Evolutionary conservation across 2,113 vertebrate genomes (phyloP).

Genomic region (Hypanus sabinus): DNA sequence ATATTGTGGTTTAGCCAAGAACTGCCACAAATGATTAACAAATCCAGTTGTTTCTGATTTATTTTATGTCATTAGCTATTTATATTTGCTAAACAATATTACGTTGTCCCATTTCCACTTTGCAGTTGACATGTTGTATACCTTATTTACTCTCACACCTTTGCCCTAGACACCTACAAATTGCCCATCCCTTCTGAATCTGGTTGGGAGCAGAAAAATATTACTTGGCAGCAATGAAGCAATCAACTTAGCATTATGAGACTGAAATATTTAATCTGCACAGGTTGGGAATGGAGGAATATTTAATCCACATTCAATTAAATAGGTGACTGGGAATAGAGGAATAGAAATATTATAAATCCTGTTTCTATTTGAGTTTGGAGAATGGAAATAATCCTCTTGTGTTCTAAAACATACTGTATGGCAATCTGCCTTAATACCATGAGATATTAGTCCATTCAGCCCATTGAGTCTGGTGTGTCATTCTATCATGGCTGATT

Average conservation of each 20-base stretch:
- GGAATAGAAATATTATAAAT: background rate
- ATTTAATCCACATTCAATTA: too few species aligned
- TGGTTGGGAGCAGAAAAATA: background rate
- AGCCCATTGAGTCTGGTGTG: too few species aligned
- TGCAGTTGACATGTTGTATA: background rate
- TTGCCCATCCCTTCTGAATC: background rate
- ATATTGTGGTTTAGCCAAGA: background rate
- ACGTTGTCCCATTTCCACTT: background rate
- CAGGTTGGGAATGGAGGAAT: too few species aligned
- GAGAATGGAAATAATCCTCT: background rate
- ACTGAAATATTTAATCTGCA: background rate
- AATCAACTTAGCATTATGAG: background rate
- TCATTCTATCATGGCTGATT: too few species aligned
- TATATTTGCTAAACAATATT: background rate
- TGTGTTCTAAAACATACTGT: background rate
- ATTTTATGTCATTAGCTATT: background rate
- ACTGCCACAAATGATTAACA: background rate
- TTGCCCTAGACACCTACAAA: background rate
- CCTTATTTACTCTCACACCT: background rate
- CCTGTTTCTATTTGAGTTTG: background rate
- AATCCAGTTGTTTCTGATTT: background rate
- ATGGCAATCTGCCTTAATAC: background rate
- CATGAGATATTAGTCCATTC: too few species aligned
- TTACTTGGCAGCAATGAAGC: background rate
- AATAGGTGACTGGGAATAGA: too few species aligned